Conservation (phyloP, 2,797 vertebrate genomes). For the Pogoniulus pusillus region DNA sequence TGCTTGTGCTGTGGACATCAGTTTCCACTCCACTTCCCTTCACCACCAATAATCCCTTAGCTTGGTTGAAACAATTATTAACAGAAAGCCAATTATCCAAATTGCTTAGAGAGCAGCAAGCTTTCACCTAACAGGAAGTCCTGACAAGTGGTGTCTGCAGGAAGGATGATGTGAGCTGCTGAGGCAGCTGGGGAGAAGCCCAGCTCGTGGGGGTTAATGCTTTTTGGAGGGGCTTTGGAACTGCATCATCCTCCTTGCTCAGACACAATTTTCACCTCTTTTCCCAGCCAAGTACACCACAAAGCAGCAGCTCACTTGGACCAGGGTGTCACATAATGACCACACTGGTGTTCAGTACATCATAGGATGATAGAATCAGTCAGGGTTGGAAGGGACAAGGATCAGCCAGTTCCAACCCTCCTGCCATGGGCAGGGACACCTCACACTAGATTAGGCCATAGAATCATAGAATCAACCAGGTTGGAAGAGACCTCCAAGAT, state of each 20-base stretch:
- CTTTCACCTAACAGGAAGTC: not conserved
- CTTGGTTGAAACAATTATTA: not conserved
- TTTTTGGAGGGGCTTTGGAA: not conserved
- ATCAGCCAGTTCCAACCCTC: too few species aligned
- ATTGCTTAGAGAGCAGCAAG: not conserved
- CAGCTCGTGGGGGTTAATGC: not conserved
- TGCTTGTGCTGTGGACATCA: not conserved
- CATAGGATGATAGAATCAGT: too few species aligned
- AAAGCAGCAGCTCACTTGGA: not conserved
- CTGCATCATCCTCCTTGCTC: not conserved
- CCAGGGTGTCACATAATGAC: fast-evolving
- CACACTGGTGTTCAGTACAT: not conserved
- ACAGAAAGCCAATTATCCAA: conserved; percentile 39
- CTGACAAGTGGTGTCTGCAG: not conserved
- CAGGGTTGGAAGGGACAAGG: too few species aligned
- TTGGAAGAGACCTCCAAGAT: too few species aligned
- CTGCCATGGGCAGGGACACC: too few species aligned
- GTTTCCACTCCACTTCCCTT: not conserved
- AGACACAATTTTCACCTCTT: conserved; percentile 5
- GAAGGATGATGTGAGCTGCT: not conserved
- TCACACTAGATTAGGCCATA: too few species aligned
- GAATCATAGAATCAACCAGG: too few species aligned
- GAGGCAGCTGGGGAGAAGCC: not conserved
- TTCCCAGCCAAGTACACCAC: conserved; percentile 23
- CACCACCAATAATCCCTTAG: not conserved